Percentiles rank a stretch among this genome's conserved stretches.
Evolutionary conservation across 2,888 invertebrate species (phyloP).

Genomic region (Torymus auratus): DNA sequence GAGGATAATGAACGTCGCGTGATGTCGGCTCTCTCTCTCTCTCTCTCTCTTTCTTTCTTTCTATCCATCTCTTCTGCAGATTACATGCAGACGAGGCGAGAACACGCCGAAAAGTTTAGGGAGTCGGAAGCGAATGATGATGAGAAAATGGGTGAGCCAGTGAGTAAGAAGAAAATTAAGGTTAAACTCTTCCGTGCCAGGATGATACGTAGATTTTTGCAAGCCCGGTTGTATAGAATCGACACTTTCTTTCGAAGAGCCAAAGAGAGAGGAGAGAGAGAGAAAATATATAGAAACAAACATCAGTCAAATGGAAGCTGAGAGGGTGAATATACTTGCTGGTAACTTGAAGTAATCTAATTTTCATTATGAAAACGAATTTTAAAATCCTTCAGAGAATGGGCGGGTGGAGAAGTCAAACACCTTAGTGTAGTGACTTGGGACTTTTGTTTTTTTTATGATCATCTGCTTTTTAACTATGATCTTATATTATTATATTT

Average conservation of each 20-base stretch:
- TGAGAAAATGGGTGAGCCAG: conserved; percentile 9
- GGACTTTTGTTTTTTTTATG: too few species aligned
- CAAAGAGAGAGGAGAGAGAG: too few species aligned
- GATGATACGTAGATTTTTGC: conserved; percentile 18
- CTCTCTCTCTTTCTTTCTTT: too few species aligned
- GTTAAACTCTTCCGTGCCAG: conserved; percentile 13
- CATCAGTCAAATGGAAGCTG: not conserved
- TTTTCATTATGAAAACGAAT: too few species aligned
- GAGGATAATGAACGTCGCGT: conserved; percentile 25
- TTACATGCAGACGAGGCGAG: not conserved
- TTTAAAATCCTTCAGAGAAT: too few species aligned
- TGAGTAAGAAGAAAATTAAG: conserved; percentile 1
- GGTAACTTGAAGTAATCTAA: too few species aligned
- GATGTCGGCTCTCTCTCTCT: not conserved
- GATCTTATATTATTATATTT: too few species aligned
- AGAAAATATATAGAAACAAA: not conserved
- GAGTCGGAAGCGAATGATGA: not conserved
- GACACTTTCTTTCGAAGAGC: not conserved
- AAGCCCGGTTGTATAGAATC: not conserved
- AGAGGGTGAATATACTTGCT: not conserved
- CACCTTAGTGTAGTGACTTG: too few species aligned
- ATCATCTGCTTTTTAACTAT: too few species aligned
- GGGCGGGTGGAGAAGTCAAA: too few species aligned
- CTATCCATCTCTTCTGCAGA: too few species aligned
- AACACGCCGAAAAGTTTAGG: not conserved